These are phyloP conservation scores for Alligator sinensis DNA, from an alignment of 2,113 vertebrate species.

Conservation along the genomic window DNA sequence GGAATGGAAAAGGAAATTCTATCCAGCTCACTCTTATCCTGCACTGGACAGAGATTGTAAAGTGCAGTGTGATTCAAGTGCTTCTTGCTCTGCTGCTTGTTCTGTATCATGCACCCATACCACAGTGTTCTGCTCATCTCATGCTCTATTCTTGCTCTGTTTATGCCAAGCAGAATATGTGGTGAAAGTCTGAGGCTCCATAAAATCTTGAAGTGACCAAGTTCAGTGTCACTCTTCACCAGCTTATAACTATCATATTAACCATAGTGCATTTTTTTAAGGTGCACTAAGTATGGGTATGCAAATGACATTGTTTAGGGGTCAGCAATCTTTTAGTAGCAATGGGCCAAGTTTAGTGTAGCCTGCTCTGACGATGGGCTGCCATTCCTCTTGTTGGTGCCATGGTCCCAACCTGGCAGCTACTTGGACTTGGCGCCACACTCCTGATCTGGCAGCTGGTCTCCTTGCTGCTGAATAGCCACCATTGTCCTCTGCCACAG, in stretches of 20 bases:
- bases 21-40: constrained; percentile 1
- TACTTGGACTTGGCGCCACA: neutral
- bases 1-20: neutral
- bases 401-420: neutral
- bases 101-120: neutral
- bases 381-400: too few species aligned
- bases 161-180: neutral
- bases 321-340: too few species aligned
- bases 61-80: neutral
- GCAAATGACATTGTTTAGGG: neutral
- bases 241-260: neutral
- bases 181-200: neutral
- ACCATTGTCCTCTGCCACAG: too few species aligned
- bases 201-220: neutral
- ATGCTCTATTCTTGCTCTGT: neutral
- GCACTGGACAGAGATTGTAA: neutral
- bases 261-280: neutral
- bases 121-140: neutral
- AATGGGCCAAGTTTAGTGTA: too few species aligned
- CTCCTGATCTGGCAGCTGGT: neutral
- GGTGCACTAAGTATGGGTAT: neutral
- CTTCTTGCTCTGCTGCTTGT: neutral
- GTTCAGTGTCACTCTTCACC: neutral
- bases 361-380: too few species aligned
- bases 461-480: too few species aligned